Base-by-base conservation (phyloP, 2,797 vertebrate genomes). In the Adelosebastes latens region DNA sequence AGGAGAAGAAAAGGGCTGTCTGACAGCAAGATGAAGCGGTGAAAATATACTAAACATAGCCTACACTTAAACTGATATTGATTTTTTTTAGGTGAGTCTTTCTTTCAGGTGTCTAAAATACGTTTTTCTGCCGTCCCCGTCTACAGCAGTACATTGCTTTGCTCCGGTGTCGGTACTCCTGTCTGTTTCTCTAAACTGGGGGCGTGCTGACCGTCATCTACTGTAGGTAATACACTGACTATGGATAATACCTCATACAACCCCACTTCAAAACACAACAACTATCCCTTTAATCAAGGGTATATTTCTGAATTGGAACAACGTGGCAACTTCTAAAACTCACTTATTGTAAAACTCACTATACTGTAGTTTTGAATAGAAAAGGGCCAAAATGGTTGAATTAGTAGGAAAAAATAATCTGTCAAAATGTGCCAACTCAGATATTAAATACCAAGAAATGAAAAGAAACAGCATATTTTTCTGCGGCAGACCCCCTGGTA, bases 401-500 rank as follows among this genome's bases (percentile, higher is more conserved):
- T 32, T 56, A 20, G 31, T 60, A 12, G 60, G 36, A 42, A 11
- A 58, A 74, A 20, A 52, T 10, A 16, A n/a, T 18, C 6, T 22
- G 18, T 63, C 7, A 52, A 76, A 77, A 83, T 46, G 34, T 55
- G 70, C 65, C 66, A 80, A 63, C 25, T 65, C 6, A 0, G 66
- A 83, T 52, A 80, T 78, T 42, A 65, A 75, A 79, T 65, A 53
- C n/a, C 13, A 53, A 58, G 55, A 61, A 75, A 80, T 56, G 34
- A 52, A 42, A 67, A 64, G 46, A 58, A 55, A 14, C 11, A 34
- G 34, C 8, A 55, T 62, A 2, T 85, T 79, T 72, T 75, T 39
- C 42, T 34, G 34, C 65, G 52, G 53, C 11, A 32, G 81, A 82
- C 62, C 75, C 72, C 77, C 85, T 75, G 72, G 63, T 75, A 22